Conservation (phyloP, 2,113 vertebrate species). For the Semnornis frantzii region DNA sequence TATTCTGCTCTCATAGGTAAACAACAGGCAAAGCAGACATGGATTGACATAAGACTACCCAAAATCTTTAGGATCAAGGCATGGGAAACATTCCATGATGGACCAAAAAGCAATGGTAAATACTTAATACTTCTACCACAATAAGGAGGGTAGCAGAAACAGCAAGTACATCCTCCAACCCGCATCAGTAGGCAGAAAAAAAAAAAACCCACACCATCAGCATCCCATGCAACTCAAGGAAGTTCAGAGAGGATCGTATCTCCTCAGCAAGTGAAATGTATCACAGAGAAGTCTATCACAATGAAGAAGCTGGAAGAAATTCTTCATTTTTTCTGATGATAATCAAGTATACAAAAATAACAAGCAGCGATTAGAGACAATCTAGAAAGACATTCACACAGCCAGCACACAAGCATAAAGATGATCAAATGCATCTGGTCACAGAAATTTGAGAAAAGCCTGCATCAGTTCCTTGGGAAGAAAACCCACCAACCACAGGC, state of each 20-base stretch:
- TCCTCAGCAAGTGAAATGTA: background rate
- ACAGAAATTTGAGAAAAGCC: background rate
- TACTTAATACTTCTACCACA: background rate
- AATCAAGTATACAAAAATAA: background rate
- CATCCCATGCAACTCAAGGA: background rate
- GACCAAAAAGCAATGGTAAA: background rate
- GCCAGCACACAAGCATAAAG: background rate
- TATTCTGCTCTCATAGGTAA: background rate
- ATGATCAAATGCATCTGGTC: too few relatives aligned
- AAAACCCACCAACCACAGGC: background rate
- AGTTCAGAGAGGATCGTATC: background rate
- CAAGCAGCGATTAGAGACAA: background rate
- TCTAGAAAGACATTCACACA: background rate
- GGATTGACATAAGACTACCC: background rate
- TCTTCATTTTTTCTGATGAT: background rate
- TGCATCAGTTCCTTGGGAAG: background rate
- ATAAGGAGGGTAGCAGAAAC: too few relatives aligned
- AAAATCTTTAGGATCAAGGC: background rate
- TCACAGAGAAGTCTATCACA: background rate
- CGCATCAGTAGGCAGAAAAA: too few relatives aligned
- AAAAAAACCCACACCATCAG: too few relatives aligned
- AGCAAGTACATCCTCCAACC: too few relatives aligned
- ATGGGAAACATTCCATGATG: too few relatives aligned
- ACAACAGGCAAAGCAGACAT: background rate
- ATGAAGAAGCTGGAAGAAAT: background rate